Conservation (phyloP, 2,797 vertebrate genomes). For the Danio albolineatus region DNA sequence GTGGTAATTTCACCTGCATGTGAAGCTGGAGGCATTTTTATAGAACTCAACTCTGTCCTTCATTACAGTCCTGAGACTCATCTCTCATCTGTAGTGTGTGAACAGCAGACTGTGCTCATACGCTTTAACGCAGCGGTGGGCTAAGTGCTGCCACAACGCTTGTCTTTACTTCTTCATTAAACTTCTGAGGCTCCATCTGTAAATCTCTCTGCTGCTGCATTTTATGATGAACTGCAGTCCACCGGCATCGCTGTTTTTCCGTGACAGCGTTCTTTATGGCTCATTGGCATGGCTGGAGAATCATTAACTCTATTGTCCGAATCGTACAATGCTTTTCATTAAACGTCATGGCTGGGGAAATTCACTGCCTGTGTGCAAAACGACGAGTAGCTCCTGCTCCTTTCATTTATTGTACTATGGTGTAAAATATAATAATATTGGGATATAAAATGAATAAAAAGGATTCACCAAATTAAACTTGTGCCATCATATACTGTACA, state of each 20-base stretch:
- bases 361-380: slow-evolving; percentile 11
- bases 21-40: slow-evolving; percentile 3
- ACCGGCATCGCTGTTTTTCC: slow-evolving; percentile 7
- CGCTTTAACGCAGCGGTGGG: neutral
- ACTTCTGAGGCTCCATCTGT: slow-evolving; percentile 15
- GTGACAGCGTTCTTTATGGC: slow-evolving; percentile 2
- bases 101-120: slow-evolving; percentile 15
- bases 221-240: slow-evolving; percentile 33
- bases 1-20: slow-evolving; percentile 26
- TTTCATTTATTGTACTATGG: neutral
- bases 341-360: slow-evolving; percentile 21
- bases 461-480: neutral
- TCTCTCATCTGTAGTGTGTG: slow-evolving; percentile 15
- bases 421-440: neutral
- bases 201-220: slow-evolving; percentile 21
- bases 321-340: slow-evolving; percentile 33
- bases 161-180: slow-evolving; percentile 40
- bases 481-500: neutral
- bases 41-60: slow-evolving; percentile 2
- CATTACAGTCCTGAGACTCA: slow-evolving; percentile 32
- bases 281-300: slow-evolving; percentile 1
- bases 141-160: slow-evolving; percentile 21
- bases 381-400: neutral
- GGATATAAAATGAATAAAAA: no score
- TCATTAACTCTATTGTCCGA: slow-evolving; percentile 15